Evolutionary conservation across 2,797 vertebrate species (phyloP).

Genomic region (Urosaurus nigricauda): DNA sequence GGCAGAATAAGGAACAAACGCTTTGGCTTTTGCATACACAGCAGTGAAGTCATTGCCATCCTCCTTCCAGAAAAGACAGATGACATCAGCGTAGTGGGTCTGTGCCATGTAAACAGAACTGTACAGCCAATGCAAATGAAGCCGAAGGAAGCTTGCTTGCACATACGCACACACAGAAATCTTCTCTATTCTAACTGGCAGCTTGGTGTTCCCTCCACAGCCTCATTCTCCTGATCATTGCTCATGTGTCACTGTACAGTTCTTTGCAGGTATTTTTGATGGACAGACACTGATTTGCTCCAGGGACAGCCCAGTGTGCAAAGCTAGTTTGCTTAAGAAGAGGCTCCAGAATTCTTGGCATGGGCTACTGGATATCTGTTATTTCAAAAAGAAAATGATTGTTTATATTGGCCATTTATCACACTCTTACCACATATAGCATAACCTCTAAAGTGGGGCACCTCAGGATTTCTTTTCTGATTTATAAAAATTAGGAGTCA

Average conservation of each 20-base stretch:
- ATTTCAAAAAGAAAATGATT: not conserved
- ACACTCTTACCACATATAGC: not conserved
- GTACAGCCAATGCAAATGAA: slow-evolving; percentile 36
- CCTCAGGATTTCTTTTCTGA: not conserved
- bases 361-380: not conserved
- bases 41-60: slow-evolving; percentile 42
- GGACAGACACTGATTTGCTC: not conserved
- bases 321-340: not conserved
- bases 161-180: not conserved
- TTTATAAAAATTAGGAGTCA: not conserved
- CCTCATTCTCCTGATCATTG: not conserved
- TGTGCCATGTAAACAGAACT: slow-evolving; percentile 38
- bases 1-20: slow-evolving; percentile 9
- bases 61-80: slow-evolving; percentile 46
- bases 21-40: not conserved
- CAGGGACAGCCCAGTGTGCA: not conserved
- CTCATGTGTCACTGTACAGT: not conserved
- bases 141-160: not conserved
- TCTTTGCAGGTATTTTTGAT: not conserved
- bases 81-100: slow-evolving; percentile 37
- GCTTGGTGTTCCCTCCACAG: not conserved
- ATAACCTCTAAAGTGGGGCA: not conserved
- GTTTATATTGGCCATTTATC: not conserved
- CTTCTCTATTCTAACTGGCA: not conserved
- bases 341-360: not conserved